Percentiles rank a stretch among this genome's conserved stretches.
These are phyloP conservation scores for Athene cunicularia DNA, from an alignment of 2,113 vertebrate species.

Conservation along the genomic window DNA sequence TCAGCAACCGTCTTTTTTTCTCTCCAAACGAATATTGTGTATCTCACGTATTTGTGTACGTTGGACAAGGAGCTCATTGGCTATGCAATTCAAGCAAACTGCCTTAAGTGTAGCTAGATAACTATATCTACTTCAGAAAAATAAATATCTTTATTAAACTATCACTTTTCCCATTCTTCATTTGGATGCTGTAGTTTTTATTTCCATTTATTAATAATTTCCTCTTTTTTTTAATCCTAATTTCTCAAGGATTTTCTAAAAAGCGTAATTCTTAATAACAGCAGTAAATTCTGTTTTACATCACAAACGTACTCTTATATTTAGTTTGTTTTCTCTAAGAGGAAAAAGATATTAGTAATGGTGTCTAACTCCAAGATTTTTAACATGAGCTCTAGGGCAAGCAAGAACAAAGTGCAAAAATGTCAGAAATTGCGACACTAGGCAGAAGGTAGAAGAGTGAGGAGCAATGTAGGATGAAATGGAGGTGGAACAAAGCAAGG, in stretches of 20 bases:
- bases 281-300: not conserved
- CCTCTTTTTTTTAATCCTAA: not conserved
- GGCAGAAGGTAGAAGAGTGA: not conserved
- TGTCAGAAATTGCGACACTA: not conserved
- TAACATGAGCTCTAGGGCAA: not conserved
- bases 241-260: not conserved
- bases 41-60: not conserved
- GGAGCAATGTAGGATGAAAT: not conserved
- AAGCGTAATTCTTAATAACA: not conserved
- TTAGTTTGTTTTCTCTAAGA: not conserved
- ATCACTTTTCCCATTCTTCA: too few species aligned
- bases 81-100: not conserved
- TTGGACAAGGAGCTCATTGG: not conserved
- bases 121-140: not conserved
- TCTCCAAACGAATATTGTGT: not conserved
- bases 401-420: not conserved
- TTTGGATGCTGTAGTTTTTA: not conserved
- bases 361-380: not conserved
- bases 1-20: not conserved
- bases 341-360: not conserved
- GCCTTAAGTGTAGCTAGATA: not conserved
- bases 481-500: not conserved
- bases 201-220: not conserved
- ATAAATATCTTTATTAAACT: not conserved
- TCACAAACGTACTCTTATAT: too few species aligned